Evolutionary conservation across 2,888 invertebrate species (phyloP).

Genomic region (Anarsia innoxiella): DNA sequence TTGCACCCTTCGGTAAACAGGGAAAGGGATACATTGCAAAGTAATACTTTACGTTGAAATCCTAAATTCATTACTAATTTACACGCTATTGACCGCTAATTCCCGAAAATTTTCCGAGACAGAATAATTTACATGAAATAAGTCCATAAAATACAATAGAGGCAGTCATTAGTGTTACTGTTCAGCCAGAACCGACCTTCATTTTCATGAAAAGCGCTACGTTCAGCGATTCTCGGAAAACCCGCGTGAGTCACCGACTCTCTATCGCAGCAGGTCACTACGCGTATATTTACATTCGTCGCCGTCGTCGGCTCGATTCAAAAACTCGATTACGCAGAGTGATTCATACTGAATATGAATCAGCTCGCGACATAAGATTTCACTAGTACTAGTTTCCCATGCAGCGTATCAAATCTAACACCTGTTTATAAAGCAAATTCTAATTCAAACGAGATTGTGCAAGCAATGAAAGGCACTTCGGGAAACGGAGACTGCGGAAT

Average conservation of each 20-base stretch:
- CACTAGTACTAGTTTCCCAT: conserved; percentile 19
- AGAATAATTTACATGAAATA: conserved; percentile 29
- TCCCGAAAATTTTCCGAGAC: conserved; percentile 15
- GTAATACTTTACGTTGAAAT: no score
- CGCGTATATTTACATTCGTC: conserved; percentile 64
- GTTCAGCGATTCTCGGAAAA: conserved; percentile 67
- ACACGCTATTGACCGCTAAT: conserved; percentile 9
- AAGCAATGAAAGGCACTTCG: neutral
- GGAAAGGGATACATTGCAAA: conserved; percentile 39
- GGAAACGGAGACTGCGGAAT: neutral
- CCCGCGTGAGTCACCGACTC: conserved; percentile 68
- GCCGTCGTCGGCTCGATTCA: conserved; percentile 58
- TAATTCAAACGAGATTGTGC: neutral
- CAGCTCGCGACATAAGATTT: conserved; percentile 50
- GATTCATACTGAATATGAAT: conserved; percentile 67
- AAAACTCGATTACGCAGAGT: conserved; percentile 70
- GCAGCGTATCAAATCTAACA: conserved; percentile 11
- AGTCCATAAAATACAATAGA: conserved; percentile 28
- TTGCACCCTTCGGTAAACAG: conserved; percentile 36
- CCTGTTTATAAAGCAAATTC: neutral
- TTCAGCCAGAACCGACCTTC: conserved; percentile 49
- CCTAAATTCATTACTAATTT: conserved; percentile 21
- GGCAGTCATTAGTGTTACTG: conserved; percentile 29
- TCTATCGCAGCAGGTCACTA: conserved; percentile 66
- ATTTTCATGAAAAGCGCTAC: conserved; percentile 66